These are phyloP conservation scores for Elymnias hypermnestra DNA, from an alignment of 1,140 invertebrate genomes.

Conservation along the genomic window DNA sequence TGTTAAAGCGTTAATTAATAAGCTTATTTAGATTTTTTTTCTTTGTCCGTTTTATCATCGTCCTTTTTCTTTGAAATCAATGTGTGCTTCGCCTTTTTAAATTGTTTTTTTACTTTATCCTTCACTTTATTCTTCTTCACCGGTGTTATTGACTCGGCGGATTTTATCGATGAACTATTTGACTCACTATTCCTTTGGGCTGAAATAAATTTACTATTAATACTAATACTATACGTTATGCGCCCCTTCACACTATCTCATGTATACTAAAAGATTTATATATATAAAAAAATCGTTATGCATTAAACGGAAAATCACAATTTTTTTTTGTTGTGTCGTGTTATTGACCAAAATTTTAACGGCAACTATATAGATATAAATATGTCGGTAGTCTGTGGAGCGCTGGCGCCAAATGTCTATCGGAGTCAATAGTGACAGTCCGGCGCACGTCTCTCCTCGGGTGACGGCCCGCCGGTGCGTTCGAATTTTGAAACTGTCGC, in stretches of 20 bases:
- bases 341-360: too few relatives aligned
- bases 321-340: too few relatives aligned
- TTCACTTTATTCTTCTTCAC: slow-evolving; percentile 67
- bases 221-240: neutral
- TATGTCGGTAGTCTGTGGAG: too few relatives aligned
- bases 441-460: too few relatives aligned
- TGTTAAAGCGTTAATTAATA: slow-evolving; percentile 7
- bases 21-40: slow-evolving; percentile 51
- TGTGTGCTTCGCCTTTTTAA: slow-evolving; percentile 65
- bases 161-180: slow-evolving; percentile 63
- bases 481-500: too few relatives aligned
- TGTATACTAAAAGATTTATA: neutral
- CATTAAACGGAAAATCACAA: neutral
- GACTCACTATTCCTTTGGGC: slow-evolving; percentile 67
- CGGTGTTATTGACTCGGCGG: slow-evolving; percentile 43
- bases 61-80: slow-evolving; percentile 65
- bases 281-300: neutral
- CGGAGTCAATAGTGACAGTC: too few relatives aligned
- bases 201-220: slow-evolving; percentile 30
- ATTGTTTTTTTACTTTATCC: slow-evolving; percentile 67
- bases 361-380: too few relatives aligned
- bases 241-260: neutral
- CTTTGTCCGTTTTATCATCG: slow-evolving; percentile 56
- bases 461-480: too few relatives aligned
- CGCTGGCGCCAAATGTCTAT: too few relatives aligned